phyloP scores from a whole-genome alignment of 1,140 invertebrate species.

The Lanistes nyassanus region DNA sequence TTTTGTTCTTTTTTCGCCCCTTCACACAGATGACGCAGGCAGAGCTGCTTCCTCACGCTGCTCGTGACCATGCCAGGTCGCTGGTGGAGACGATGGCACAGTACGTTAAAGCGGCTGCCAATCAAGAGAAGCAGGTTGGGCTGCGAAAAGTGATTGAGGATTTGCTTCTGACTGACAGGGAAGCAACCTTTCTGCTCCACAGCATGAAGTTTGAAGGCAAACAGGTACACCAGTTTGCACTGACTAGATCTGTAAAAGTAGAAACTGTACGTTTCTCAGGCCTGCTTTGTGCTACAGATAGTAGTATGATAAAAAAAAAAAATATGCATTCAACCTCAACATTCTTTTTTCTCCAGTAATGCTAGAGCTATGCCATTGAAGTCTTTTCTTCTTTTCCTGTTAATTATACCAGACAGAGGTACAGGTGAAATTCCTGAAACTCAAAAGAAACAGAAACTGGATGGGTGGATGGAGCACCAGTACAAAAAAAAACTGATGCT shows the following conservation, averaged over 20 bases:
- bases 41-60: slow-evolving; percentile 5
- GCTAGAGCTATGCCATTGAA: neutral
- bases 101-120: slow-evolving; percentile 6
- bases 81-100: slow-evolving; percentile 11
- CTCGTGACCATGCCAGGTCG: slow-evolving; percentile 9
- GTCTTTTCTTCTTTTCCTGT: no score
- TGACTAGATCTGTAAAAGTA: neutral
- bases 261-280: neutral
- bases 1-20: no score
- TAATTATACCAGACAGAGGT: no score
- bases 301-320: no score
- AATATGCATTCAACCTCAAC: neutral
- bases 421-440: no score
- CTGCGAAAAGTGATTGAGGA: slow-evolving; percentile 10
- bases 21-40: neutral
- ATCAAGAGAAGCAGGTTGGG: neutral
- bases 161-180: neutral
- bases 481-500: no score
- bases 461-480: no score
- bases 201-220: slow-evolving; percentile 25
- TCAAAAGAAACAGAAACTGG: no score
- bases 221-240: slow-evolving; percentile 4
- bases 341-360: neutral
- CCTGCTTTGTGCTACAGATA: neutral
- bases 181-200: neutral